Evolutionary conservation across 2,888 invertebrate species (phyloP), one percentile per base, ranked within the genome.

Genomic region (Panzeria rudis): DNA sequence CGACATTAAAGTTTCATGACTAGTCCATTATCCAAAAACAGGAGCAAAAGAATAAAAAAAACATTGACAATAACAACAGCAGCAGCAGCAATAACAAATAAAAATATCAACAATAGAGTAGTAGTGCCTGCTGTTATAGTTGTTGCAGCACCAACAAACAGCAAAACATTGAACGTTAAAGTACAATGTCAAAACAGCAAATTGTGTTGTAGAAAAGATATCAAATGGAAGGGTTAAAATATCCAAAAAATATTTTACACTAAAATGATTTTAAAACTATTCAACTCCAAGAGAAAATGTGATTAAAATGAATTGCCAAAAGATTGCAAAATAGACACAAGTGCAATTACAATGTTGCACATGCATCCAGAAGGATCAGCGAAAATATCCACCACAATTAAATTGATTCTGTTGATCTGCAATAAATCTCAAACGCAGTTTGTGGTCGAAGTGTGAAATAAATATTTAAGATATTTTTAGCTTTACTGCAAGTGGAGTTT

Each of bases 1-100:
- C 17, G 29, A 59, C 38, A 68, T 81, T 68, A 73, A 81, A 61
- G 29, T 81, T 81, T 81, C 80, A 81, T 73, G 80, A 73, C 80
- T 64, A 80, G 72, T 73, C 72, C 72, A 80, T 73, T 80, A 72
- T 66, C 35, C 38, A 47, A 56, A 64, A 50, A 41, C 54, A 54
- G 29, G n/a, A 56, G 25, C 25, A 3, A 41, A 47, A 47, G 47
- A 17, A n/a, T 4, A 17, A 2, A 50, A 66, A 44, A 25, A 23
- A 15, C 50, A 72, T 35, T 64, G 29, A 66, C 41, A 68, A 59
- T 13, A 80, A 6, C 29, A 80, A 25, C 8, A 50, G 29, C 32
- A 41, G 7, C 15, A 54, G 11, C 32, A 35, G n/a, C 47, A 35
- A n/a, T 29, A 62, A 64, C 50, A 64, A 66, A 72, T 56, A 47